phyloP scores from a whole-genome alignment of 2,888 invertebrate species.

The Tenthredo livida region DNA sequence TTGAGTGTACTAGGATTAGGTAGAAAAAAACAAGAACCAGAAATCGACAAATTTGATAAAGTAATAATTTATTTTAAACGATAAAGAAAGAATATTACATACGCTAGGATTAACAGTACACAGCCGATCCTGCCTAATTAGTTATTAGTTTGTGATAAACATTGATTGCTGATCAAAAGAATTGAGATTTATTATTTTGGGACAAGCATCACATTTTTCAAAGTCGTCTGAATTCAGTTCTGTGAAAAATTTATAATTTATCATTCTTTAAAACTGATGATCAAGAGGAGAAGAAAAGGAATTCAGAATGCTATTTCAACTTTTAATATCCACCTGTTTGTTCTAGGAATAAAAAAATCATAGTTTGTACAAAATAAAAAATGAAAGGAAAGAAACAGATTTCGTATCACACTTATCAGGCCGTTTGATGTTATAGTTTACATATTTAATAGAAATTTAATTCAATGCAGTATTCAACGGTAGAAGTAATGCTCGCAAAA shows the following conservation, averaged over 20 bases:
- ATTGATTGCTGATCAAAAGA: neutral
- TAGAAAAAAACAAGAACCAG: neutral
- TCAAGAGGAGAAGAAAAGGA: neutral
- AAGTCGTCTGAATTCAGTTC: neutral
- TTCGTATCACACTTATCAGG: neutral
- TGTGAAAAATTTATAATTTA: neutral
- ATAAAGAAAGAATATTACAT: neutral
- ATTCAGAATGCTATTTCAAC: neutral
- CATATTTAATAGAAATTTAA: neutral
- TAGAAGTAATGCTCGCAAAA: neutral
- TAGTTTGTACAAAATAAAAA: neutral
- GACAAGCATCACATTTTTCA: conserved; percentile 9
- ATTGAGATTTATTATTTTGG: conserved; percentile 1
- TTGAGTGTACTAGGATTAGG: neutral
- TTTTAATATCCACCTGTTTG: neutral
- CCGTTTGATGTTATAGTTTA: neutral
- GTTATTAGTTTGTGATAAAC: neutral
- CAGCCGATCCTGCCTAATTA: conserved; percentile 25
- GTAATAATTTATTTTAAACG: conserved; percentile 4
- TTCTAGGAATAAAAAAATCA: neutral
- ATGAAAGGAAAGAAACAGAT: neutral
- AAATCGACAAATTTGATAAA: neutral
- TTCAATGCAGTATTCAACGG: neutral
- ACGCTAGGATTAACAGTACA: conserved; percentile 15
- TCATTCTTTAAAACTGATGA: neutral